Percentiles rank a stretch among this genome's conserved stretches.
phyloP scores from a whole-genome alignment of 2,797 vertebrate species.

The Enteromius unitaeniatus region DNA sequence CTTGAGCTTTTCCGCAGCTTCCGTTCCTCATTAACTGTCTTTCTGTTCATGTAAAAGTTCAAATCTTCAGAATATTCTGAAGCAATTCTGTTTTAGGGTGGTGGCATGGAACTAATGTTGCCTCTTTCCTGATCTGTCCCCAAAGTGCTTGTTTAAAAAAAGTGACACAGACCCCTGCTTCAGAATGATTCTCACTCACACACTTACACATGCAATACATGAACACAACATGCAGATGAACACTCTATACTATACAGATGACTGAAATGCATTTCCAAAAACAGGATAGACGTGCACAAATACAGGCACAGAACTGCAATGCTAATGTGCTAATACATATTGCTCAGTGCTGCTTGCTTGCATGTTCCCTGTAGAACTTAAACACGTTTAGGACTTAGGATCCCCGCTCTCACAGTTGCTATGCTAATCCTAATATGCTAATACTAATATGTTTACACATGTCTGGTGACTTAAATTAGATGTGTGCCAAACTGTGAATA shows the following conservation, averaged over 20 bases:
- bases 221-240: background rate
- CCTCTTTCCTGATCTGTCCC: constrained; percentile 93
- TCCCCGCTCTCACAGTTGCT: constrained; percentile 4
- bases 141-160: constrained; percentile 86
- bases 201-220: constrained; percentile 28
- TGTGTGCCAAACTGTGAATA: background rate
- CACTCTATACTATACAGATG: constrained; percentile 40
- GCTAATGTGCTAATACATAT: constrained; percentile 52
- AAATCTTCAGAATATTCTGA: constrained; percentile 99
- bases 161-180: constrained; percentile 91
- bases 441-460: constrained; percentile 14
- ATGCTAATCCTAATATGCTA: constrained; percentile 25
- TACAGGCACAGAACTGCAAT: constrained; percentile 33
- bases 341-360: constrained; percentile 82
- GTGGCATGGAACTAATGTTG: constrained; percentile 99
- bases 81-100: constrained; percentile 99
- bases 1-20: constrained; percentile 93
- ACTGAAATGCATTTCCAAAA: constrained; percentile 14
- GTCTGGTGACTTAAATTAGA: background rate
- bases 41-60: constrained; percentile 77
- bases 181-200: constrained; percentile 83
- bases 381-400: background rate
- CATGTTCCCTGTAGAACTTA: constrained; percentile 71
- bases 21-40: constrained; percentile 83
- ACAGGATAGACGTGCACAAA: constrained; percentile 30